Conservation (phyloP, 2,797 vertebrate species). For the Calcarius lapponicus region DNA sequence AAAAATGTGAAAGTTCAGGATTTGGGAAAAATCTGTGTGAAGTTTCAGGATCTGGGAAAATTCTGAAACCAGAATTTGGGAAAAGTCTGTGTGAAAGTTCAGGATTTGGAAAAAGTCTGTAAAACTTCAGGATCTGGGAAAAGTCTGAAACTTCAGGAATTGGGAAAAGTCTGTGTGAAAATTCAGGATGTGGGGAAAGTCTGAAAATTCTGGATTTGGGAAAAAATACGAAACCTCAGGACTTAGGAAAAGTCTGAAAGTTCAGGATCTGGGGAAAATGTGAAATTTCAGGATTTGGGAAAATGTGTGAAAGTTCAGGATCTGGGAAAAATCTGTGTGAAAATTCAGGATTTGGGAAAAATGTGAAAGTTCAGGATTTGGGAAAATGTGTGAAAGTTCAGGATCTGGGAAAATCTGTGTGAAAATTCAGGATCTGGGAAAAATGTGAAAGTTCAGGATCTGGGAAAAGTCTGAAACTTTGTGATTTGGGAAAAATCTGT, state of each 20-base stretch:
- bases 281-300: not conserved
- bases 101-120: no score
- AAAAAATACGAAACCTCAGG: not conserved
- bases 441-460: not conserved
- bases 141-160: accelerated
- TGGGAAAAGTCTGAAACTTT: not conserved
- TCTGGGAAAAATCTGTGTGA: not conserved
- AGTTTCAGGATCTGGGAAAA: not conserved
- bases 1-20: not conserved
- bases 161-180: not conserved
- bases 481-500: not conserved
- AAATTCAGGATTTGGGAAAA: not conserved
- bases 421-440: not conserved
- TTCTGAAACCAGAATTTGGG: not conserved
- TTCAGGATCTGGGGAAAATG: no score
- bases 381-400: no score
- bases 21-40: not conserved
- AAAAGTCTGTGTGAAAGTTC: no score
- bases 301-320: no score
- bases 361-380: no score
- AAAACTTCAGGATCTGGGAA: not conserved
- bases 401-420: no score
- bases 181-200: accelerated
- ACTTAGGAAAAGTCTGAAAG: no score
- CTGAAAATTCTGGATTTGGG: not conserved